These are phyloP conservation scores for Hiodon alosoides DNA, from an alignment of 2,113 vertebrate genomes.

Conservation along the genomic window DNA sequence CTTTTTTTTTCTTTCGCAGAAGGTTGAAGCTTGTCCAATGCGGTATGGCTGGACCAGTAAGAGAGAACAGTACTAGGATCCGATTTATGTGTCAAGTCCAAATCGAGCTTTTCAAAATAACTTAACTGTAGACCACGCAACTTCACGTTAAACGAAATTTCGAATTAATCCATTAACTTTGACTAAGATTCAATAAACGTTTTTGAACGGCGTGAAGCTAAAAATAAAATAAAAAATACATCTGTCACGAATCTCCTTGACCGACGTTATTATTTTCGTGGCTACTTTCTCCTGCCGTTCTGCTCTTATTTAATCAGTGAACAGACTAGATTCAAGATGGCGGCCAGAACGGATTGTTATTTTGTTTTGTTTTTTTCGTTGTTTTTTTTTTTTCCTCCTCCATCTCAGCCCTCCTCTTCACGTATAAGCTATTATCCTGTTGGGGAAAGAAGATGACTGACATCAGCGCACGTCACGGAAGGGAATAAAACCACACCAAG, in stretches of 20 bases:
- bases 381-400: conserved; percentile 38
- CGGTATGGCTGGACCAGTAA: background rate
- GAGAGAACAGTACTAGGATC: conserved; percentile 10
- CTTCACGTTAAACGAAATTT: background rate
- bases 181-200: background rate
- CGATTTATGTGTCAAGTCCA: conserved; percentile 11
- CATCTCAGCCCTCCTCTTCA: conserved; percentile 28
- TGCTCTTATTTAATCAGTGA: conserved; percentile 57
- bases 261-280: conserved; percentile 12
- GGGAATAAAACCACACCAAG: conserved; percentile 5
- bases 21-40: background rate
- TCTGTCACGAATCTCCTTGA: conserved; percentile 18
- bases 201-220: background rate
- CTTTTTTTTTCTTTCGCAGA: background rate
- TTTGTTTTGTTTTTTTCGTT: conserved; percentile 77
- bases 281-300: conserved; percentile 24
- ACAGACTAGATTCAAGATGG: conserved; percentile 76
- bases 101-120: conserved; percentile 7
- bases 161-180: background rate
- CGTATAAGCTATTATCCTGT: background rate
- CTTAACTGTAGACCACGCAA: background rate
- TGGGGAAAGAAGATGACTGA: conserved; percentile 29
- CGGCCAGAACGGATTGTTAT: conserved; percentile 75
- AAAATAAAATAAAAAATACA: background rate
- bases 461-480: conserved; percentile 17